Percentiles rank a stretch among this genome's conserved stretches.
phyloP scores from a whole-genome alignment of 2,113 vertebrate genomes.

The Scopus umbretta region DNA sequence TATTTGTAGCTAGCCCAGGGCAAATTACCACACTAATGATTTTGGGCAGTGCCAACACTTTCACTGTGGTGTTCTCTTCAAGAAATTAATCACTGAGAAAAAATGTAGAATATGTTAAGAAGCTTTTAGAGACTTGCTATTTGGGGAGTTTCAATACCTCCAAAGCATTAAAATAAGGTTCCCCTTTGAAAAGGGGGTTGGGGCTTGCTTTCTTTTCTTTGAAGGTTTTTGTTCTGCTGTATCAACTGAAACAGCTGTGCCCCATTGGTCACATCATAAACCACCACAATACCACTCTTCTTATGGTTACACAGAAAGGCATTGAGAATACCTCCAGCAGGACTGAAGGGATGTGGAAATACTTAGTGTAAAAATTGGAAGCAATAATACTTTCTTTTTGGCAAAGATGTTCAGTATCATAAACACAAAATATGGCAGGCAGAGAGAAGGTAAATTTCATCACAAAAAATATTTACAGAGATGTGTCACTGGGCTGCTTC shows the following conservation, averaged over 20 bases:
- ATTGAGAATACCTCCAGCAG: not conserved
- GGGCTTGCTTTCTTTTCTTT: not conserved
- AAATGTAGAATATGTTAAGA: not conserved
- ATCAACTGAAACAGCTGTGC: not conserved
- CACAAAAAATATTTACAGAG: not conserved
- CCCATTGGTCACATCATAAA: not conserved
- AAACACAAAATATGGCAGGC: not conserved
- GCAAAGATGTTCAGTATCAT: not conserved
- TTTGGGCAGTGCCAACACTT: not conserved
- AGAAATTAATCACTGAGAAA: not conserved
- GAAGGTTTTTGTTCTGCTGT: not conserved
- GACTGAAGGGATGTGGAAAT: not conserved
- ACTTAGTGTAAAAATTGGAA: not conserved
- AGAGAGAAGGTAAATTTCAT: not conserved
- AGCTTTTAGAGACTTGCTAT: not conserved
- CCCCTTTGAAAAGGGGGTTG: not conserved
- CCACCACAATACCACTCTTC: not conserved
- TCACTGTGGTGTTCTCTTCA: not conserved
- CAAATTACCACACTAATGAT: not conserved
- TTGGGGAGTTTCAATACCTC: not conserved
- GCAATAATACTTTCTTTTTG: not conserved
- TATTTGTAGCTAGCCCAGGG: not conserved
- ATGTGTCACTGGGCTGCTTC: not conserved
- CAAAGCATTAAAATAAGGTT: not conserved
- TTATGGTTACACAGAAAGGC: not conserved